Base-by-base conservation (phyloP, 2,113 vertebrate genomes). In the Cathartes aura region DNA sequence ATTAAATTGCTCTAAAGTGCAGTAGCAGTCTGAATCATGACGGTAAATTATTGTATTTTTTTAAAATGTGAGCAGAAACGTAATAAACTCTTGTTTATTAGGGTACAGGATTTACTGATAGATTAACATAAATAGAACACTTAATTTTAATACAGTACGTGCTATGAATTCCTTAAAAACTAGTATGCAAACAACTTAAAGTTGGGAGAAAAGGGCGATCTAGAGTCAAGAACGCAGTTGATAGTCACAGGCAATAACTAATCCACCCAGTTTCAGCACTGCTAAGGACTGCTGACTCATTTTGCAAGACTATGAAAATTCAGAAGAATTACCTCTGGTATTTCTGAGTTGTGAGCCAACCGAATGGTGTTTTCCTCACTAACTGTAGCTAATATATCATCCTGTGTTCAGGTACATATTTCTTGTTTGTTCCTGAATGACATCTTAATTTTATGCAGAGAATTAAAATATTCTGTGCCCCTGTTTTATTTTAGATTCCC, bases 221-320 rank as follows among this genome's bases (percentile, higher is more conserved):
- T 15, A 22, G 50, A 80, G 60, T 55, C 11, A 81, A 26, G 42
- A 87, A 59, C 0, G 0, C 52, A 67, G 45, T 14, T 1, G 1
- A 63, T 3, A 71, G 42, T 55, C 68, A 70, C 10, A 58, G 14
- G 68, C 38, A 87, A 11, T 60, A 52, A 48, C 40, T 76, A 40
- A 42, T 24, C 10, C 11, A 32, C 11, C 19, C 29, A 71, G 23
- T 11, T 78, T 13, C 0, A 1, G 53, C 24, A 10, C 34, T 60
- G 36, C 64, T 80, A 58, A 68, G 32, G 43, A 42, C 56, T 58
- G 43, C 53, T 48, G 48, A 71, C 34, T 64, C 62, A 42, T 72
- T 80, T 47, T 76, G 34, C 26, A 48, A 73, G 43, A 38, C 68
- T 50, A 9, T 0, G 9, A 82, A 47, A 68, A 90, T 8, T 38